Conservation (phyloP, 2,113 vertebrate genomes). For the Crotalus helleri region DNA sequence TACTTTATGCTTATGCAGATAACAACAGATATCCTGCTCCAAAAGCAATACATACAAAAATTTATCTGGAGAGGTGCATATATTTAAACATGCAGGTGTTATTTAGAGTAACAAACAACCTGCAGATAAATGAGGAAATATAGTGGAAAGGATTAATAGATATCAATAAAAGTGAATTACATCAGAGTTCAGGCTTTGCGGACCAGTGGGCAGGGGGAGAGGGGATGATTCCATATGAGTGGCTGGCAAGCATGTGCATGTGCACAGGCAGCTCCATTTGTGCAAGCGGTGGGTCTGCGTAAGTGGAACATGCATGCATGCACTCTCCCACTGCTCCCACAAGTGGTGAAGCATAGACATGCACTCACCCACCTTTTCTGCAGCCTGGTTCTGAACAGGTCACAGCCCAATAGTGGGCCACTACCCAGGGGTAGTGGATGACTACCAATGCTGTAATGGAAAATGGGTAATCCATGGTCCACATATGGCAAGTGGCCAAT, state of each 20-base stretch:
- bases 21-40: background rate
- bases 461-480: background rate
- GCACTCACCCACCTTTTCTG: background rate
- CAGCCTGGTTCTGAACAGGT: background rate
- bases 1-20: background rate
- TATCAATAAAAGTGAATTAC: background rate
- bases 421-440: background rate
- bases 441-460: background rate
- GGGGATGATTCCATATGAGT: background rate
- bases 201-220: background rate
- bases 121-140: background rate
- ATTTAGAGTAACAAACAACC: background rate
- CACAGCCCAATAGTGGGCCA: background rate
- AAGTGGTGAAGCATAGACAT: background rate
- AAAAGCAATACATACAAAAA: background rate
- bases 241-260: background rate
- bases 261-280: background rate
- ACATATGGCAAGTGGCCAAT: background rate
- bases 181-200: background rate
- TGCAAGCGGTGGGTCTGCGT: background rate
- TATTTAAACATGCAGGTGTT: background rate
- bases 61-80: background rate
- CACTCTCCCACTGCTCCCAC: background rate
- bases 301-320: fast-evolving
- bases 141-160: background rate